These are phyloP conservation scores for Camelus bactrianus DNA, from an alignment of 2,113 vertebrate species.

Conservation along the genomic window DNA sequence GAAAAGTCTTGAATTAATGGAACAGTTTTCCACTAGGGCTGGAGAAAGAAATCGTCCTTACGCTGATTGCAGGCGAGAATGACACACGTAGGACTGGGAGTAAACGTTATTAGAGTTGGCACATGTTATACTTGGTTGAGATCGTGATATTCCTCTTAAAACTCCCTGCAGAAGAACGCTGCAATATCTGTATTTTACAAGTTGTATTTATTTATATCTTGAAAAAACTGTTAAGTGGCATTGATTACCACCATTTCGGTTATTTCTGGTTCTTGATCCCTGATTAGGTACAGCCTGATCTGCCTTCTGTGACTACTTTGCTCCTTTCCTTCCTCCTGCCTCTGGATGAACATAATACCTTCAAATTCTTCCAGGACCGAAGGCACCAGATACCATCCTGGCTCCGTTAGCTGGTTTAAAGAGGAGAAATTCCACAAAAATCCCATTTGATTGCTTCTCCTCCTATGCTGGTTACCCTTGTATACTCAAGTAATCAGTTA, in stretches of 20 bases:
- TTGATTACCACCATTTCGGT: not conserved
- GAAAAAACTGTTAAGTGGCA: not conserved
- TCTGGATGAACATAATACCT: not conserved
- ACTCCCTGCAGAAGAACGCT: not conserved
- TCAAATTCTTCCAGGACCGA: not conserved
- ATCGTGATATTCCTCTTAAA: not conserved
- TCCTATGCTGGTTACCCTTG: not conserved
- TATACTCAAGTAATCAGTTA: not conserved
- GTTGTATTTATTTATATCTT: not conserved
- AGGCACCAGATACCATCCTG: not conserved
- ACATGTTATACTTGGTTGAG: not conserved
- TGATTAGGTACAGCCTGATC: not conserved
- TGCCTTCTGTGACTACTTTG: not conserved
- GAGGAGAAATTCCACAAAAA: not conserved
- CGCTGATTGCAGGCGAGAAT: not conserved
- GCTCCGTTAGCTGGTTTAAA: not conserved
- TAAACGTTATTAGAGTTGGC: not conserved
- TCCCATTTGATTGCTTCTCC: not conserved
- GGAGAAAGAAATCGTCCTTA: slow-evolving; percentile 45
- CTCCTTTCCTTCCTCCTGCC: not conserved
- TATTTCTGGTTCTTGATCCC: not conserved
- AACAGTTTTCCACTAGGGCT: not conserved
- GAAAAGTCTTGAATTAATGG: not conserved
- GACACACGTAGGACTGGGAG: not conserved
- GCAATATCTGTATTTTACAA: not conserved